Evolutionary conservation across 2,797 vertebrate genomes (phyloP), one percentile per base, ranked within the genome.

Genomic region (Nannoperca obscura): DNA sequence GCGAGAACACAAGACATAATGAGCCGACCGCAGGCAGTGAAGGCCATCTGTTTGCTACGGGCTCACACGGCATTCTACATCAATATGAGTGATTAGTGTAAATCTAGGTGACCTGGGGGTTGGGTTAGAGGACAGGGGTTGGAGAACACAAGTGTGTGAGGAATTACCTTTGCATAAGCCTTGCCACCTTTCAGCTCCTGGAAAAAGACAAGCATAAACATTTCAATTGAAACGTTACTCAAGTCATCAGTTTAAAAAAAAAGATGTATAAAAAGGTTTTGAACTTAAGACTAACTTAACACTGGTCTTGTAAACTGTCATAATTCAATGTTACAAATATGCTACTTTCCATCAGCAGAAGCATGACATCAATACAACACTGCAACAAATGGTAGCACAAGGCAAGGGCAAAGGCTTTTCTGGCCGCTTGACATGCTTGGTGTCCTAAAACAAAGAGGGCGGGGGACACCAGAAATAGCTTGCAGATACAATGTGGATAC

Each of bases 181-280:
- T 98, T 99, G 76, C 98, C 98, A 60, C 98, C 98, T 93, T 99
- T 99, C 87, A 99, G 93, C 93, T 99, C 98, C 98, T 99, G 91
- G 44, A 80, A 90, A 90, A 80, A 91, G 80, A 81, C 36, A 78
- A 75, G 15, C 27, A 84, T 0, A 63, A 40, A 65, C 1, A 24
- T 44, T 44, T 55, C 58, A 62, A 80, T 74, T n/a, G 22, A 46
- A 30, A 42, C 4, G 5, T 44, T 12, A 22, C 19, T 13, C 10
- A 24, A 38, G 8, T 12, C 17, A 49, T 1, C 7, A 27, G 8
- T 19, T 17, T 15, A 44, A 57, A n/a, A 15, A 44, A 57, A 17
- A 44, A 3, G 5, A 49, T 38, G 11, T 38, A 38, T 52, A 69
- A 8, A 38, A 13, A 6, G 13, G 44, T 3, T 12, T 8, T 0